A percentile compares a stretch with the other conserved stretches of the same genome.
These are phyloP conservation scores for Chamaedrilus cognettii DNA, from an alignment of 2,888 invertebrate genomes.

Conservation along the genomic window DNA sequence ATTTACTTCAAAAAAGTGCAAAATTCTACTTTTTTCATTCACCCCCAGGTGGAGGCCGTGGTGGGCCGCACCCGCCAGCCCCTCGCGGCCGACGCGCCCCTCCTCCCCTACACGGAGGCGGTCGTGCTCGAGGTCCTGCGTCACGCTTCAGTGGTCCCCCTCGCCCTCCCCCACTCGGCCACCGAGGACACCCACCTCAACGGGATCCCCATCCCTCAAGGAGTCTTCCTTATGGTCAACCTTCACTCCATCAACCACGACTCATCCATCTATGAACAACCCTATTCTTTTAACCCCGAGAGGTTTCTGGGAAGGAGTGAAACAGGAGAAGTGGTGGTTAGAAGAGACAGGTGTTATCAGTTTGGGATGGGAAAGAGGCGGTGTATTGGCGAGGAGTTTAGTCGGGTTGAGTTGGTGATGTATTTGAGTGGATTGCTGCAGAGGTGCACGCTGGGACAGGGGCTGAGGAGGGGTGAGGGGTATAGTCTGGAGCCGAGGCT, in stretches of 20 bases:
- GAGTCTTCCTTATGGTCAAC: constrained; percentile 48
- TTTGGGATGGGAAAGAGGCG: constrained; percentile 48
- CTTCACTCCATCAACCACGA: constrained; percentile 49
- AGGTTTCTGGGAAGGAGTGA: constrained; percentile 39
- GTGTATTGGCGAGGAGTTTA: constrained; percentile 51
- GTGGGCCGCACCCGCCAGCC: constrained; percentile 43
- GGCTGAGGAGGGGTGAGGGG: not conserved
- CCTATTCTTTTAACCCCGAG: constrained; percentile 45
- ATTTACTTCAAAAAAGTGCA: too few relatives aligned
- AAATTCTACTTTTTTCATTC: too few relatives aligned
- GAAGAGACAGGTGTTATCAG: constrained; percentile 41
- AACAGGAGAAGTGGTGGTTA: constrained; percentile 32
- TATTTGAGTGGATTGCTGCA: constrained; percentile 48
- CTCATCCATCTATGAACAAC: constrained; percentile 43
- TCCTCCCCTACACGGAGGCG: constrained; percentile 47
- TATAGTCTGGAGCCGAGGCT: constrained; percentile 19
- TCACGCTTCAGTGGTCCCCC: constrained; percentile 47
- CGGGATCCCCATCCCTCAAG: constrained; percentile 41
- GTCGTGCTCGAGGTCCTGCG: constrained; percentile 45
- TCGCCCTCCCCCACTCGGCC: constrained; percentile 51
- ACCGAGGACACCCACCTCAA: constrained; percentile 38
- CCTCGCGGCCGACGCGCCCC: constrained; percentile 37
- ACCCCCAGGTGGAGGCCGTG: constrained; percentile 45
- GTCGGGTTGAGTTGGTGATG: constrained; percentile 47
- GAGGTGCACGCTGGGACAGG: constrained; percentile 29